Evolutionary conservation across 2,113 vertebrate species (phyloP).

Genomic region (Cyprinus carpio): DNA sequence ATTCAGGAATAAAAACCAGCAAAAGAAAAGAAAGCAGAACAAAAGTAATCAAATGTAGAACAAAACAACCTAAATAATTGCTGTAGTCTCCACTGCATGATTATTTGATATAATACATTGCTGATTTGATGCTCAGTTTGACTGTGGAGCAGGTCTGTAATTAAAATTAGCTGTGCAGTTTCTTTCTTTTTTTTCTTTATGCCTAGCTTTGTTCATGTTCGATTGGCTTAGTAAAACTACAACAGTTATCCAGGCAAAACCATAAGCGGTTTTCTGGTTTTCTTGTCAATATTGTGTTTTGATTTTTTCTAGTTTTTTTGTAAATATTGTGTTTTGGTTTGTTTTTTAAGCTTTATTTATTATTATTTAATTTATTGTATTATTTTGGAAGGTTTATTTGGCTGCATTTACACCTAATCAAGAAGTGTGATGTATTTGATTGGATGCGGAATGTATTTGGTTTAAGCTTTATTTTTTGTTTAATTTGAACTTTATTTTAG

Average conservation of each 20-base stretch:
- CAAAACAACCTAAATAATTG: constrained; percentile 5
- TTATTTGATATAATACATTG: not conserved
- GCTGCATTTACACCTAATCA: not conserved
- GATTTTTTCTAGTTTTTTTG: too few relatives aligned
- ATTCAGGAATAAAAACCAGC: not conserved
- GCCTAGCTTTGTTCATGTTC: not conserved
- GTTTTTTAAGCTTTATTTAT: too few relatives aligned
- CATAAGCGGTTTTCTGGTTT: not conserved
- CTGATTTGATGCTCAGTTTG: constrained; percentile 1
- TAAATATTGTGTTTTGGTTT: too few relatives aligned
- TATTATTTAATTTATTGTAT: too few relatives aligned
- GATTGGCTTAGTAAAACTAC: not conserved
- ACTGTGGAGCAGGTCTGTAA: not conserved
- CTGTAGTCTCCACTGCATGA: constrained; percentile 2
- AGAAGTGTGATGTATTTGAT: not conserved
- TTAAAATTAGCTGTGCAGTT: not conserved
- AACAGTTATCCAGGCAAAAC: not conserved
- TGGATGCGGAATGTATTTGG: too few relatives aligned
- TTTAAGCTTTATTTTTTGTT: too few relatives aligned
- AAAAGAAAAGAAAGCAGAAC: not conserved
- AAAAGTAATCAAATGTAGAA: constrained; percentile 1
- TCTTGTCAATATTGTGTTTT: not conserved
- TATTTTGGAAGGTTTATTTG: not conserved
- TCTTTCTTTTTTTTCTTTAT: not conserved
- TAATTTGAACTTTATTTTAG: too few relatives aligned